Percentiles rank a stretch among this genome's conserved stretches.
phyloP scores from a whole-genome alignment of 2,113 vertebrate genomes.

The Sciurus niger region DNA sequence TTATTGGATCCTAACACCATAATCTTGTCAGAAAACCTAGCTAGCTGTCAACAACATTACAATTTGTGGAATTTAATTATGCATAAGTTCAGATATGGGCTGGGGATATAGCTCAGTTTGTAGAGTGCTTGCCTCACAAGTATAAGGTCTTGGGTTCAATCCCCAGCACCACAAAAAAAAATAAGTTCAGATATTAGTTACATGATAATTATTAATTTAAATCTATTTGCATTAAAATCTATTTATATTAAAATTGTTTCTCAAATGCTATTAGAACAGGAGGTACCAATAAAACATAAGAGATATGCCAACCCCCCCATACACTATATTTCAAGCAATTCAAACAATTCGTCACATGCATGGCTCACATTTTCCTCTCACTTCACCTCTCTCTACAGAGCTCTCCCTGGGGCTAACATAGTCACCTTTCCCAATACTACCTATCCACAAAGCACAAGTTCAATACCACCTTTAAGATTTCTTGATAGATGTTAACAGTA shows the following conservation, averaged over 20 bases:
- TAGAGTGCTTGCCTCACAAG: too few species aligned
- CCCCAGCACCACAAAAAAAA: too few species aligned
- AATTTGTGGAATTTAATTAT: not conserved
- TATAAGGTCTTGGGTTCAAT: too few species aligned
- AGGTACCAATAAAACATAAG: not conserved
- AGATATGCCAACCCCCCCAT: not conserved
- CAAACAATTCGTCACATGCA: not conserved
- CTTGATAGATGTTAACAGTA: not conserved
- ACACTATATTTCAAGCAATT: not conserved
- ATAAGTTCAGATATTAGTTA: not conserved
- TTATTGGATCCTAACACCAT: not conserved
- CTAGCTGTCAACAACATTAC: not conserved
- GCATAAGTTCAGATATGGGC: too few species aligned
- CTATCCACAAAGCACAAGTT: too few species aligned
- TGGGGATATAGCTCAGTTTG: too few species aligned
- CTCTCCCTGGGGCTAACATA: too few species aligned
- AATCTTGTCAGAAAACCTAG: not conserved
- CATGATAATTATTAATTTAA: not conserved
- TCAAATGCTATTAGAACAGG: conserved; percentile 11
- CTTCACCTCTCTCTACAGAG: not conserved
- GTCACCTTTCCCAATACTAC: too few species aligned
- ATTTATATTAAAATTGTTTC: conserved; percentile 17
- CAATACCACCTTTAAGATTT: not conserved
- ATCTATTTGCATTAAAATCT: not conserved
- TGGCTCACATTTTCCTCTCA: not conserved